A percentile compares a stretch with the other conserved stretches of the same genome.
These are phyloP conservation scores for Lepisosteus oculatus DNA, from an alignment of 2,113 vertebrate genomes.

Conservation along the genomic window DNA sequence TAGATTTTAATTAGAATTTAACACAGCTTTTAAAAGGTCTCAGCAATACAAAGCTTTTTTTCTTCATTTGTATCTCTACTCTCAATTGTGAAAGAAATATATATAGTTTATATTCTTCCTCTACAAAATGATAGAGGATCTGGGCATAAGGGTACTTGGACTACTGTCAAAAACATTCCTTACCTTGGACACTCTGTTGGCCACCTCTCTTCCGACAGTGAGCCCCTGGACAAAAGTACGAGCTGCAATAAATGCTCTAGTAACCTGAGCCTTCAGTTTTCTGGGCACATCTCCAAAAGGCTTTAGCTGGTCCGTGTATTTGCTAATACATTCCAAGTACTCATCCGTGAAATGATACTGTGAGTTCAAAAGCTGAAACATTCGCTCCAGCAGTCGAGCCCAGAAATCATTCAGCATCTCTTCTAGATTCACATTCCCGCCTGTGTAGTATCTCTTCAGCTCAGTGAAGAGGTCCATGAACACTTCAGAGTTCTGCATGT, in stretches of 20 bases:
- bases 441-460: conserved; percentile 90
- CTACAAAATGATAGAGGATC: no score
- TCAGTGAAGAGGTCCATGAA: conserved; percentile 95
- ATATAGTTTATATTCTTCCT: no score
- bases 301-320: conserved; percentile 93
- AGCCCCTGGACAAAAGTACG: conserved; percentile 95
- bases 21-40: no score
- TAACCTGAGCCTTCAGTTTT: conserved; percentile 91
- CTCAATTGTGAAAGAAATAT: no score
- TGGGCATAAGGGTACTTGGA: no score
- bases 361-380: conserved; percentile 95
- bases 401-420: conserved; percentile 97
- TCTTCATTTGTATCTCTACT: no score
- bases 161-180: conserved; percentile 29
- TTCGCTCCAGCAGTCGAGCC: conserved; percentile 86
- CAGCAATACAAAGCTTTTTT: no score
- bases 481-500: conserved; percentile 91
- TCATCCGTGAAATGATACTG: conserved; percentile 90
- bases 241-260: conserved; percentile 87
- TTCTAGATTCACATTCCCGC: conserved; percentile 92
- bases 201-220: conserved; percentile 90
- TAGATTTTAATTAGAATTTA: neutral
- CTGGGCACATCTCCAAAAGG: conserved; percentile 92
- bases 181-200: conserved; percentile 96
- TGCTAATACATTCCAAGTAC: conserved; percentile 94